Conservation (phyloP, 2,888 invertebrate genomes). For the Lepidocyrtoides sp. region DNA sequence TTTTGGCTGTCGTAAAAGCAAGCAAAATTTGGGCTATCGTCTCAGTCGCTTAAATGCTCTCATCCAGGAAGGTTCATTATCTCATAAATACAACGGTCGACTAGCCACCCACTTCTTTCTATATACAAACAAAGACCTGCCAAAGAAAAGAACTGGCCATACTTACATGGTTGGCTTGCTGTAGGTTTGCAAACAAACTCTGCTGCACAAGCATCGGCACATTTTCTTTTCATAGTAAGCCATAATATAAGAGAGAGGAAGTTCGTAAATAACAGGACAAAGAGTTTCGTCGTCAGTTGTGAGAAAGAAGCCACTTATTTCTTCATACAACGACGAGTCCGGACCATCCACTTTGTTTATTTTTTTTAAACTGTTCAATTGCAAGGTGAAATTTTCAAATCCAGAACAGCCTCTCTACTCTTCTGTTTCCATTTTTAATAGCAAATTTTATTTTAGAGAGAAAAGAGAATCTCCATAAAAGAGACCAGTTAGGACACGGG, state of each 20-base stretch:
- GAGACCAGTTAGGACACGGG: neutral
- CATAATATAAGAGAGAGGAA: constrained; percentile 31
- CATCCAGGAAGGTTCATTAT: constrained; percentile 79
- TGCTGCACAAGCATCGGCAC: constrained; percentile 23
- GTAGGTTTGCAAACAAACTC: constrained; percentile 14
- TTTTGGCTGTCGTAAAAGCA: constrained; percentile 71
- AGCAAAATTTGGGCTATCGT: constrained; percentile 74
- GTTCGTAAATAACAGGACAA: constrained; percentile 35
- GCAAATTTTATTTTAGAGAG: neutral
- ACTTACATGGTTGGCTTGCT: neutral
- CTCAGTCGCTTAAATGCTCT: constrained; percentile 82
- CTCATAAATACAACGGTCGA: constrained; percentile 54
- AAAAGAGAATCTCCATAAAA: neutral
- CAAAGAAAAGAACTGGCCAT: constrained; percentile 8
- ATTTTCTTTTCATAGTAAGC: constrained; percentile 11
- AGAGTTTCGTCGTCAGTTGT: constrained; percentile 42
- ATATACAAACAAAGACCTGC: constrained; percentile 28
- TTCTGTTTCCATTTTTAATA: neutral
- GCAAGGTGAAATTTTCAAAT: too few species aligned
- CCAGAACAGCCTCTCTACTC: neutral
- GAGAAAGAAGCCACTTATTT: neutral
- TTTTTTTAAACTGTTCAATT: too few species aligned
- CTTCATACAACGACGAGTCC: neutral
- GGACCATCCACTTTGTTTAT: neutral
- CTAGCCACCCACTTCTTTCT: constrained; percentile 22